These are phyloP conservation scores for Eumerus sabulonum DNA, from an alignment of 2,888 invertebrate genomes.

Conservation along the genomic window DNA sequence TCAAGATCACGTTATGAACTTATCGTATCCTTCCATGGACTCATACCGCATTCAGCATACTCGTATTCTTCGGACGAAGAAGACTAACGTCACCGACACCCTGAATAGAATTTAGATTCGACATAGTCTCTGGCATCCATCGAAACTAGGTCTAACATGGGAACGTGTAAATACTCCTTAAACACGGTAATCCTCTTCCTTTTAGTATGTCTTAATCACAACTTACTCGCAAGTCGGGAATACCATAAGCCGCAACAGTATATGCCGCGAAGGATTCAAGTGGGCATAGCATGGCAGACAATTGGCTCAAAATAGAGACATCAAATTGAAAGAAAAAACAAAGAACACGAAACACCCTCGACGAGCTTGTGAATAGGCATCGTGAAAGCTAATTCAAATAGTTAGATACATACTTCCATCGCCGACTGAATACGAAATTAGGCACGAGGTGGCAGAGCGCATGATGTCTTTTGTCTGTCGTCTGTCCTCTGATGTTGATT, in stretches of 20 bases:
- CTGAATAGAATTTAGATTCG: no score
- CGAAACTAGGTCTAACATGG: not conserved
- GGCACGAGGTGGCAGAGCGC: not conserved
- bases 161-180: no score
- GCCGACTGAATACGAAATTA: conserved; percentile 53
- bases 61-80: conserved; percentile 4
- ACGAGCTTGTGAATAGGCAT: not conserved
- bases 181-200: not conserved
- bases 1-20: conserved; percentile 19
- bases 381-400: conserved; percentile 56
- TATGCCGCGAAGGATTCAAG: no score
- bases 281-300: conserved; percentile 2
- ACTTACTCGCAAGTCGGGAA: no score
- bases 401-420: conserved; percentile 42
- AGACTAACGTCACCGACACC: conserved; percentile 26
- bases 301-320: conserved; percentile 36
- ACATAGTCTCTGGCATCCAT: no score
- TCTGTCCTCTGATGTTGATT: conserved; percentile 17
- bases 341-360: conserved; percentile 20
- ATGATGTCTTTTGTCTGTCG: conserved; percentile 17
- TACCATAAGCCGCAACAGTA: no score
- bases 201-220: no score
- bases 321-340: not conserved
- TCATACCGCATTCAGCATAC: conserved; percentile 5
- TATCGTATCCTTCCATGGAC: conserved; percentile 21